These are phyloP conservation scores for Eilema sororculum DNA, from an alignment of 2,888 invertebrate species.

Conservation along the genomic window DNA sequence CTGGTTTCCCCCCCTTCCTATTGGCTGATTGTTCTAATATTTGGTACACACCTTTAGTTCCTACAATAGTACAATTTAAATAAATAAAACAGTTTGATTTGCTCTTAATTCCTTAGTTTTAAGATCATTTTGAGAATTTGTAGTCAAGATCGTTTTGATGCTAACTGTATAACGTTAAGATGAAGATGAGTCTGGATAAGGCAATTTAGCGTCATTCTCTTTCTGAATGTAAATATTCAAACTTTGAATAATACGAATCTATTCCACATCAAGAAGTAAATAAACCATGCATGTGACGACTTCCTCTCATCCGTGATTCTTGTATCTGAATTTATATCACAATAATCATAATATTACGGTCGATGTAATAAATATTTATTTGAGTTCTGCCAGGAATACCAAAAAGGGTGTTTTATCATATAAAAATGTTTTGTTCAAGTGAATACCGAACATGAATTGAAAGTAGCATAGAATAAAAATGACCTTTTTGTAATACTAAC, in stretches of 20 bases:
- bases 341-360: constrained; percentile 12
- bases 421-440: constrained; percentile 20
- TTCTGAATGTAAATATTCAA: not conserved
- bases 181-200: too few species aligned
- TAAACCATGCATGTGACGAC: not conserved
- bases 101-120: too few species aligned
- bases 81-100: too few species aligned
- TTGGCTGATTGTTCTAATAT: too few species aligned
- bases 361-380: constrained; percentile 27
- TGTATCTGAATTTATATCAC: constrained; percentile 7
- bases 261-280: not conserved
- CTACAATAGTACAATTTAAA: too few species aligned
- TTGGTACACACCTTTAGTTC: too few species aligned
- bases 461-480: constrained; percentile 13
- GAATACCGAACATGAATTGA: constrained; percentile 20
- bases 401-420: constrained; percentile 22
- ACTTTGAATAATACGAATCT: not conserved
- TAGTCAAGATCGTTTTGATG: too few species aligned
- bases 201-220: not conserved
- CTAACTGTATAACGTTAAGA: too few species aligned
- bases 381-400: constrained; percentile 18
- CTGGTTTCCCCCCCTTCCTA: too few species aligned
- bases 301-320: constrained; percentile 1
- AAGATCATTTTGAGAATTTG: too few species aligned
- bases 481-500: not conserved